Percentiles rank a stretch among this genome's conserved stretches.
These are phyloP conservation scores for Archaeoteleia sp. DNA, from an alignment of 2,888 invertebrate genomes.

Conservation along the genomic window DNA sequence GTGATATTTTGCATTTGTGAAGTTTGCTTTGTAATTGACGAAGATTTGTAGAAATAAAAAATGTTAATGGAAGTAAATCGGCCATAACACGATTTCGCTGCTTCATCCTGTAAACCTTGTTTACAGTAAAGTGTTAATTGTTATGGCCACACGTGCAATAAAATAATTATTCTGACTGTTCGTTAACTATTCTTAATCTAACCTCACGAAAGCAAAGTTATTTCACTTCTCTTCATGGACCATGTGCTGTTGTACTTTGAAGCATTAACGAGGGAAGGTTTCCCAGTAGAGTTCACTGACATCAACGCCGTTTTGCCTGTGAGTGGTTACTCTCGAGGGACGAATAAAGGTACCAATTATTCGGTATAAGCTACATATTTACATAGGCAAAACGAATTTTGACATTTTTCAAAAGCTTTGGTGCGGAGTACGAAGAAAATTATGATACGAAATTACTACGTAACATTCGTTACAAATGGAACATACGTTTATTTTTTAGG, in stretches of 20 bases:
- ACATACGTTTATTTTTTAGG: too few species aligned
- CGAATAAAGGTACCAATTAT: slow-evolving; percentile 47
- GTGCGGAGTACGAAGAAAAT: too few species aligned
- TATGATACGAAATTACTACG: too few species aligned
- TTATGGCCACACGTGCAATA: background rate
- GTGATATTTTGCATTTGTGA: too few species aligned
- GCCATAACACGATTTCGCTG: too few species aligned
- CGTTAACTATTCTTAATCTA: slow-evolving; percentile 14
- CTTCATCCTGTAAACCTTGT: too few species aligned
- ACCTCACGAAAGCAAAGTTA: slow-evolving; percentile 22
- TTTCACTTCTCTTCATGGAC: slow-evolving; percentile 30
- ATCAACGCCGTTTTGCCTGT: slow-evolving; percentile 38
- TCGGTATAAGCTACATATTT: slow-evolving; percentile 33
- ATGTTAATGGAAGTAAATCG: too few species aligned
- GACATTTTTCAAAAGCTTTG: slow-evolving; percentile 27
- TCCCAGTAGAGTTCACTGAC: slow-evolving; percentile 29
- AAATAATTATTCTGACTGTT: slow-evolving; percentile 2
- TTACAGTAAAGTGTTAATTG: too few species aligned
- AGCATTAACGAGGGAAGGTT: slow-evolving; percentile 41
- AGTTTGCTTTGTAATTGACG: too few species aligned
- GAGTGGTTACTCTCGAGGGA: slow-evolving; percentile 35
- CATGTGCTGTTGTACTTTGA: slow-evolving; percentile 33
- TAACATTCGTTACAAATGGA: too few species aligned
- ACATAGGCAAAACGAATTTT: slow-evolving; percentile 11
- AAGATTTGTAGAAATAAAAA: too few species aligned